Conservation (phyloP, 2,797 vertebrate genomes). For the Adrianichthys oophorus region DNA sequence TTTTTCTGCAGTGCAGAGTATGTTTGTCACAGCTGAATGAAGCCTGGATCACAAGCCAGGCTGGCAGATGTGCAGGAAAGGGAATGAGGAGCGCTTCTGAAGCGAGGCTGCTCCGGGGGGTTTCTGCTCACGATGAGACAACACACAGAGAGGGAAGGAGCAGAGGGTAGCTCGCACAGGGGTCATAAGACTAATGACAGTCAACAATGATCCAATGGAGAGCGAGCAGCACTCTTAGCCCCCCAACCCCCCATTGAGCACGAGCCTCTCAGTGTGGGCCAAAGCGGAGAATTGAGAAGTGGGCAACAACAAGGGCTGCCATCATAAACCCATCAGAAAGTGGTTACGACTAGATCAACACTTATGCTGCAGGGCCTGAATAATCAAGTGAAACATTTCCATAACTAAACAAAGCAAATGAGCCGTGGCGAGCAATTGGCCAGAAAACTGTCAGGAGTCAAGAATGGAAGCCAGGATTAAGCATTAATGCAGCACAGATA, state of each 20-base stretch:
- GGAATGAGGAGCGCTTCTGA: conserved; percentile 20
- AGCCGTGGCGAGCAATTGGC: conserved; percentile 57
- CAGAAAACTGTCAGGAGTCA: conserved; percentile 63
- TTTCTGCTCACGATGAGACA: conserved; percentile 17
- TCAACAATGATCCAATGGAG: conserved; percentile 55
- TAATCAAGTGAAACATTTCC: conserved; percentile 65
- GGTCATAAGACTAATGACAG: conserved; percentile 60
- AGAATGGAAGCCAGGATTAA: conserved; percentile 54
- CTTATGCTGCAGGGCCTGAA: conserved; percentile 51
- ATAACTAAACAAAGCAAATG: conserved; percentile 63
- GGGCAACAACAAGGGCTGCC: conserved; percentile 30
- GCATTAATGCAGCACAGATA: conserved; percentile 30
- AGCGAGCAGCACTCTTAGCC: conserved; percentile 21
- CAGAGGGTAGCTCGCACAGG: conserved; percentile 41
- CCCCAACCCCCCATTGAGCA: conserved; percentile 35
- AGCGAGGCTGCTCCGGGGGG: conserved; percentile 24
- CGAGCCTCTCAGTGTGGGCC: conserved; percentile 47
- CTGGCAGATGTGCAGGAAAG: conserved; percentile 52
- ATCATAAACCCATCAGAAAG: conserved; percentile 57
- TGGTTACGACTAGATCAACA: conserved; percentile 33
- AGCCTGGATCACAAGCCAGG: conserved; percentile 39
- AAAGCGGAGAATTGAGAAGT: conserved; percentile 26
- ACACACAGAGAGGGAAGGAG: conserved; percentile 15
- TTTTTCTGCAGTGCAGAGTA: conserved; percentile 49
- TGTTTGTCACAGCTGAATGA: conserved; percentile 59